Evolutionary conservation across 2,888 invertebrate species (phyloP).

Genomic region (Hydraecia micacea): DNA sequence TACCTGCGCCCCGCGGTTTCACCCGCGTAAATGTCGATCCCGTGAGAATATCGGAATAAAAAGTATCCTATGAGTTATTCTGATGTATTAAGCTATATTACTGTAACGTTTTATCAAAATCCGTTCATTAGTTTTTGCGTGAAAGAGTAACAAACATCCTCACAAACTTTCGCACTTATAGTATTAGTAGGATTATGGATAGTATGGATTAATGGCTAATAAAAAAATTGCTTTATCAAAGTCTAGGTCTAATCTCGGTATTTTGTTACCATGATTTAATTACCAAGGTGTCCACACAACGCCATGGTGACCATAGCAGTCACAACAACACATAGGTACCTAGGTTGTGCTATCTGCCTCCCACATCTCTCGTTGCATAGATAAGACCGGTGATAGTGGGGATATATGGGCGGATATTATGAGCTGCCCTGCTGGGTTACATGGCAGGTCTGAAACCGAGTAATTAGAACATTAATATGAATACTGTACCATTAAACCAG

Average conservation of each 20-base stretch:
- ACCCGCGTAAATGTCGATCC: too few species aligned
- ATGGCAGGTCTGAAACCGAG: neutral
- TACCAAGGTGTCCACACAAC: slow-evolving; percentile 31
- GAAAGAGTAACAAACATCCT: too few species aligned
- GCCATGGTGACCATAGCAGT: slow-evolving; percentile 46
- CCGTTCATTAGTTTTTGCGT: too few species aligned
- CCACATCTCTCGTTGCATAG: slow-evolving; percentile 73
- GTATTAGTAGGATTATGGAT: too few species aligned
- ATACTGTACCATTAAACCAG: neutral
- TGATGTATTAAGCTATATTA: too few species aligned
- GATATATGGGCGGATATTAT: slow-evolving; percentile 61
- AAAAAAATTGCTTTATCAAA: neutral
- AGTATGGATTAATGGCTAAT: too few species aligned
- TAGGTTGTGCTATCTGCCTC: slow-evolving; percentile 68
- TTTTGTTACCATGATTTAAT: slow-evolving; percentile 19
- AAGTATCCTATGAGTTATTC: too few species aligned
- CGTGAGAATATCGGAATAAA: too few species aligned
- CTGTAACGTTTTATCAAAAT: too few species aligned
- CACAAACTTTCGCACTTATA: too few species aligned
- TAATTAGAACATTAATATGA: neutral
- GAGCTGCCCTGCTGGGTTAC: neutral
- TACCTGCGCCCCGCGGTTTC: too few species aligned
- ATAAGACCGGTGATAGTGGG: slow-evolving; percentile 64
- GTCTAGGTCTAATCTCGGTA: neutral
- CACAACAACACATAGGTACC: slow-evolving; percentile 57